A percentile compares a stretch with the other conserved stretches of the same genome.
Conservation (phyloP, 53 echinoderm and acorn worm genomes). For the Luidia sarsii region DNA sequence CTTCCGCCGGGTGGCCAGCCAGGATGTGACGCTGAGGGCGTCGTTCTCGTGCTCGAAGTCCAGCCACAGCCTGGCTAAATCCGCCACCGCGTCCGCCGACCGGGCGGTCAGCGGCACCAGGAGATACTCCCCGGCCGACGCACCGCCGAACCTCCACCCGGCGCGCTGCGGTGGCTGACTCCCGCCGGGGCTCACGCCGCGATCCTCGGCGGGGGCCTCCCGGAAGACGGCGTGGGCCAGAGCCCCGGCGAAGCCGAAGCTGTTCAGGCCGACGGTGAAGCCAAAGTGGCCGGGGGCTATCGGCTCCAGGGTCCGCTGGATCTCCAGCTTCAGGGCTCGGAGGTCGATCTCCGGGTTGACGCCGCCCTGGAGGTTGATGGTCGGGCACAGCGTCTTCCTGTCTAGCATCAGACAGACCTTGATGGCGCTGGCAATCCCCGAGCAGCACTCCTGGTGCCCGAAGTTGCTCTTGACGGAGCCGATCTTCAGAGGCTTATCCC, state of each 20-base stretch:
- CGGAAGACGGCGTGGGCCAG: slow-evolving; percentile 85
- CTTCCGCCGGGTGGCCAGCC: slow-evolving; percentile 82
- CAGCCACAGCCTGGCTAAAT: slow-evolving; percentile 73
- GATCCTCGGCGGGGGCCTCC: slow-evolving; percentile 62
- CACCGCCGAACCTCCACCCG: slow-evolving; percentile 80
- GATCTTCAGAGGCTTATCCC: slow-evolving; percentile 70
- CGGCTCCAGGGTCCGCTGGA: slow-evolving; percentile 70
- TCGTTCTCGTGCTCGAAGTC: slow-evolving; percentile 67
- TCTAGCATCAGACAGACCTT: slow-evolving; percentile 94
- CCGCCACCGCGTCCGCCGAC: slow-evolving; percentile 74
- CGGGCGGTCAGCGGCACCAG: slow-evolving; percentile 85
- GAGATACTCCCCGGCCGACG: slow-evolving; percentile 61
- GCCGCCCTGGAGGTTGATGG: slow-evolving; percentile 80
- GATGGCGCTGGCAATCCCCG: slow-evolving; percentile 75
- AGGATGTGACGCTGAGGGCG: slow-evolving; percentile 77
- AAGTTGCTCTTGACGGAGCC: slow-evolving; percentile 98
- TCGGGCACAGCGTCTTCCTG: slow-evolving; percentile 77
- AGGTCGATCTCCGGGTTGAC: slow-evolving; percentile 76
- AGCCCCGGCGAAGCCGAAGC: slow-evolving; percentile 95
- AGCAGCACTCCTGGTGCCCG: slow-evolving; percentile 86
- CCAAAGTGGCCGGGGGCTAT: slow-evolving; percentile 62
- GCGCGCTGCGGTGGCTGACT: neutral
- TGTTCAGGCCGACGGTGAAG: slow-evolving; percentile 84
- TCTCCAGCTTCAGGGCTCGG: slow-evolving; percentile 66
- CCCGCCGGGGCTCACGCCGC: neutral